Conservation (phyloP, 1,140 invertebrate genomes). For the Eurosta solidaginis region DNA sequence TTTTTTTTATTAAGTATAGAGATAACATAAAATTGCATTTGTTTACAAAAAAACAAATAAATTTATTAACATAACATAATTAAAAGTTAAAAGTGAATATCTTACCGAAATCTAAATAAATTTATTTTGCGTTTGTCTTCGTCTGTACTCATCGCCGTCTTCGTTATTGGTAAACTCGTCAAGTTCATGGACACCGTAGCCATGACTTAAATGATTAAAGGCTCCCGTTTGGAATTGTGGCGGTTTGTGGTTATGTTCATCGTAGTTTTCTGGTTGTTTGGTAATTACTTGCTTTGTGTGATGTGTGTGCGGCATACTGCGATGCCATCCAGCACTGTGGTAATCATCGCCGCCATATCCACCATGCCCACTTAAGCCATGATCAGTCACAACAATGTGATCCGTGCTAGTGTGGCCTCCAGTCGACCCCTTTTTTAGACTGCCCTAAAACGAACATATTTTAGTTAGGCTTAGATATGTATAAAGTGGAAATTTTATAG, state of each 20-base stretch:
- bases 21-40: too few species aligned
- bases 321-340: slow-evolving; percentile 55
- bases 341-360: slow-evolving; percentile 37
- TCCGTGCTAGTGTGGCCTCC: slow-evolving; percentile 62
- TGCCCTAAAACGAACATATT: slow-evolving; percentile 57
- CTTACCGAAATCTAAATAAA: background rate
- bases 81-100: background rate
- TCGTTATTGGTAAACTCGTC: background rate
- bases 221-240: background rate
- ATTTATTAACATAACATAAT: too few species aligned
- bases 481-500: too few species aligned
- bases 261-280: slow-evolving; percentile 10
- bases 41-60: too few species aligned
- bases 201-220: background rate
- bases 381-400: slow-evolving; percentile 66
- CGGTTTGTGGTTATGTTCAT: slow-evolving; percentile 10
- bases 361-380: slow-evolving; percentile 55
- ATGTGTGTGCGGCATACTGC: slow-evolving; percentile 49
- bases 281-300: slow-evolving; percentile 25
- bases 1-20: too few species aligned
- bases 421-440: slow-evolving; percentile 67
- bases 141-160: background rate
- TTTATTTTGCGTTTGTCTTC: background rate
- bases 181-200: background rate
- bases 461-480: background rate